Evolutionary conservation across 2,888 invertebrate genomes (phyloP), one percentile per base, ranked within the genome.

Genomic region (Drosophila cognata): DNA sequence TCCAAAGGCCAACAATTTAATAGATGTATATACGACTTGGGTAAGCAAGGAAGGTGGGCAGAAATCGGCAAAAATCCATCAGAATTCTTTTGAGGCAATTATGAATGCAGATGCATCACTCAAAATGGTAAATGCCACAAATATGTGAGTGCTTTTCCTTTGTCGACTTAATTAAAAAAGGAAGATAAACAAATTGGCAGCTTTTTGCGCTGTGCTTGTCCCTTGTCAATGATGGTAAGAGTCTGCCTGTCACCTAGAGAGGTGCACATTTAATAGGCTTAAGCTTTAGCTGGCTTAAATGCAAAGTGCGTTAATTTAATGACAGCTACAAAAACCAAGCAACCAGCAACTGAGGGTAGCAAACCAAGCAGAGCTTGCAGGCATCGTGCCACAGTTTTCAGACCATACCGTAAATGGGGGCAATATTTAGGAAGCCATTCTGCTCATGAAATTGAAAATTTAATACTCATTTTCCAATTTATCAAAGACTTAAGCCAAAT

Each of bases 261-360:
- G 72, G 61, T 60, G 72, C 60, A 55, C 71, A 43, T 38, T 56
- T 88, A 88, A 84, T 81, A 74, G 74, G 84, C 84, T 86, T 88
- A 86, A 83, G 58, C 21, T 46, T 80, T 74, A 86, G 83, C 59
- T 51, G 74, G 76, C 79, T 83, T 79, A 83, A 85, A 81, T 86
- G 81, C 81, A 86, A 74, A 86, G 79, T 74, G 72, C 70, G 76
- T 88, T 88, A 71, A 74, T 81, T 83, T 81, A 81, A 85, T 73
- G 88, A 72, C 81, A 74, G 62, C 51, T 52, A 65, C 72, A 70
- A 63, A 51, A 67, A 64, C 48, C 71, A 46, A 31, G 16, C 36
- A 36, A 38, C 28, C 56, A 33, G 16, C 29, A 13, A n/a, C 25
- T 16, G 48, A 29, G 46, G 29, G 16, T 25, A 50, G 5, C 25